Evolutionary conservation across 1,140 invertebrate genomes (phyloP).

Genomic region (Dufourea novaeangliae): DNA sequence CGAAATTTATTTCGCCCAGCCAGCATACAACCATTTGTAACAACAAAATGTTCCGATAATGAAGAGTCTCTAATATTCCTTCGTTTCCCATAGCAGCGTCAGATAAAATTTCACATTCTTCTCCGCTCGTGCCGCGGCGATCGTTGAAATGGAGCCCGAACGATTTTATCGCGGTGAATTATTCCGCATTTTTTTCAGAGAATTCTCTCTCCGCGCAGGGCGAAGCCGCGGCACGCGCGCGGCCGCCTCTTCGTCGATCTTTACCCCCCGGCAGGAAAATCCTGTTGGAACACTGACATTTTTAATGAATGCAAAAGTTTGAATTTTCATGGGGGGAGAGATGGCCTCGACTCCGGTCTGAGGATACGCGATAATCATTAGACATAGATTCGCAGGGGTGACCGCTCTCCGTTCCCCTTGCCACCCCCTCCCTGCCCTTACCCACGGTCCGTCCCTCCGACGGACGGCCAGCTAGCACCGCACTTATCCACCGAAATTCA

Average conservation of each 20-base stretch:
- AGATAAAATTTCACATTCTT: neutral
- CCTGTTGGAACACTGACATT: conserved; percentile 48
- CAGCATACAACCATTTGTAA: neutral
- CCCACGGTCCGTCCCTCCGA: conserved; percentile 50
- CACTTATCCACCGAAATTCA: conserved; percentile 72
- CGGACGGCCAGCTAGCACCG: conserved; percentile 34
- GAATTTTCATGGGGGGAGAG: conserved; percentile 59
- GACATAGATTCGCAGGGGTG: conserved; percentile 72
- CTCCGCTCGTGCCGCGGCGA: neutral
- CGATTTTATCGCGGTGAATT: neutral
- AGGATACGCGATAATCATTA: conserved; percentile 70
- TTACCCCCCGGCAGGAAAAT: neutral
- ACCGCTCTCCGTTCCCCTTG: conserved; percentile 60
- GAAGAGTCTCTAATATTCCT: conserved; percentile 1
- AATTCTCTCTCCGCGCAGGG: no score
- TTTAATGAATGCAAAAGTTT: conserved; percentile 61
- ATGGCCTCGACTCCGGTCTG: conserved; percentile 31
- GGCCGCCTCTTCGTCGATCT: conserved; percentile 1
- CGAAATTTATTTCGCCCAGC: neutral
- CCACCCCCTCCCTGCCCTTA: no score
- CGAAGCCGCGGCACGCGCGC: neutral
- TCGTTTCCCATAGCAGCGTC: neutral
- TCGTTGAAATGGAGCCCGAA: neutral
- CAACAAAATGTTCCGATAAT: neutral
- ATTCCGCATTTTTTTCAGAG: neutral